Evolutionary conservation across 1,140 invertebrate species (phyloP), one percentile per base, ranked within the genome.

Genomic region (Dreissena polymorpha): DNA sequence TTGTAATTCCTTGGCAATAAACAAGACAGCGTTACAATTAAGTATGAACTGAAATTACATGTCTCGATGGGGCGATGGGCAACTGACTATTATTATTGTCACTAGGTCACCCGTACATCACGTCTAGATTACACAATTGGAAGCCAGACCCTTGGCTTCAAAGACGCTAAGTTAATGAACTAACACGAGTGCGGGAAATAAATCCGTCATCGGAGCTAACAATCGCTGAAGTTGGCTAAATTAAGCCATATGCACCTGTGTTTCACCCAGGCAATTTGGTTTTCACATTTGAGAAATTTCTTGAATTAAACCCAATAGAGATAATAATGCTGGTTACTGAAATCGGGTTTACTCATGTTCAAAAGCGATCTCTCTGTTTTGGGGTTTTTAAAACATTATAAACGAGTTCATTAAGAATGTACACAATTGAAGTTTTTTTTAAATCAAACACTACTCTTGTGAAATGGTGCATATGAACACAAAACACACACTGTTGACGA

Each of bases 31-130:
- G 14, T n/a, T 73, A 60, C 55, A 73, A 82, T 82, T 82, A 82
- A 74, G 60, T 50, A 73, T 69, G 71, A 73, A 63, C 55, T n/a
- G 55, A 82, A 82, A 82, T 82, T 82, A 82, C 57, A 82, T 27
- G 79, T 74, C 74, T 49, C 51, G 50, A 39, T 23, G 55, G 10
- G 68, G n/a, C 68, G 63, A 53, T 73, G 13, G 23, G 60, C 10
- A 13, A 60, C 71, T 8, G 57, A 18, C 63, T 82, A 51, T 82
- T 25, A 82, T 82, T 82, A 82, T 16, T 8, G 51, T n/a, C 21
- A 60, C 63, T 64, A 73, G 25, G 39, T 10, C 53, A 67, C 53
- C 60, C 6, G 21, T 74, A 73, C 18, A 72, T 82, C 79, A 73
- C 51, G 53, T 12, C 55, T 68, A 68, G 70, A 82, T 82, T 82